These are phyloP conservation scores for Phrynocephalus guinanensis DNA, from an alignment of 2,797 vertebrate genomes.

Conservation along the genomic window DNA sequence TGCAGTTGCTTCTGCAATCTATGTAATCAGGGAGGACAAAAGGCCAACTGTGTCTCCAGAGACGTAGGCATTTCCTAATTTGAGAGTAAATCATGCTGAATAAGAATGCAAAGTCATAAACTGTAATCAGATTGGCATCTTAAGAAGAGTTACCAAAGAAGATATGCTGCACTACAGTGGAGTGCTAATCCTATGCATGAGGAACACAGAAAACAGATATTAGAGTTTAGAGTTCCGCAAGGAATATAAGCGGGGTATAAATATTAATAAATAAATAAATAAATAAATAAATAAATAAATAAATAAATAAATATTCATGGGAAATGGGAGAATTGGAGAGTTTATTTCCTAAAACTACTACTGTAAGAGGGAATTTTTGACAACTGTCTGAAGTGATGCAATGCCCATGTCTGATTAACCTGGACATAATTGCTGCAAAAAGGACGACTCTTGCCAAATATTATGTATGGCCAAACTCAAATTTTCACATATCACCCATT, in stretches of 20 bases:
- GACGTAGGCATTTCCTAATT: constrained; percentile 67
- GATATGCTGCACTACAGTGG: constrained; percentile 7
- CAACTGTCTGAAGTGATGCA: constrained; percentile 22
- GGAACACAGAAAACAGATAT: constrained; percentile 64
- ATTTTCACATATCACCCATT: constrained; percentile 57
- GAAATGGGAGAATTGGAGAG: constrained; percentile 44
- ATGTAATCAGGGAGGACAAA: constrained; percentile 74
- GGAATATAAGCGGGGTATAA: too few species aligned
- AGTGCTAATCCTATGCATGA: constrained; percentile 25
- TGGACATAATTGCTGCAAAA: constrained; percentile 50
- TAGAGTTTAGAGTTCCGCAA: too few species aligned
- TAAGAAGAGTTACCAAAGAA: constrained; percentile 41
- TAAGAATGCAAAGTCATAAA: constrained; percentile 62
- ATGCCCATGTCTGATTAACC: constrained; percentile 64
- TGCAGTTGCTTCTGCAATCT: constrained; percentile 68
- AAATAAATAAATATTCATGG: too few species aligned
- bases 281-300: too few species aligned
- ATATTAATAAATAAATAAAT: too few species aligned
- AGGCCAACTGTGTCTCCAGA: constrained; percentile 60
- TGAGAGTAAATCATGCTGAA: constrained; percentile 63
- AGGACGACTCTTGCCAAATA: constrained; percentile 51
- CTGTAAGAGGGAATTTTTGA: constrained; percentile 66
- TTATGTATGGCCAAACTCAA: constrained; percentile 39
- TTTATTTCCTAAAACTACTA: constrained; percentile 63
- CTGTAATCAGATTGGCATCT: constrained; percentile 55